Conservation (phyloP, 2,888 invertebrate species). For the Cactoblastis cactorum region DNA sequence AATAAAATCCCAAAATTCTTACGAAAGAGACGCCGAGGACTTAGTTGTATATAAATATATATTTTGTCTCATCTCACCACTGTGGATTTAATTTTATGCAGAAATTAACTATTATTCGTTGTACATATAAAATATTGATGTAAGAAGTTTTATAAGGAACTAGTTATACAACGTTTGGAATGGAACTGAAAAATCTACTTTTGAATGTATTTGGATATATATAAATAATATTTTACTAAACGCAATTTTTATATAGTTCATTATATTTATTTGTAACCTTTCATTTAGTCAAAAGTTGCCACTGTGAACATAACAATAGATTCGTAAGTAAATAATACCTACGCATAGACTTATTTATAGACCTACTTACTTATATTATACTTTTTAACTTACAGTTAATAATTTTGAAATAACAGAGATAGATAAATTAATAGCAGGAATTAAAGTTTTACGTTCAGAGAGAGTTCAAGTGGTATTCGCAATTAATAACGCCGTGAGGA, state of each 20-base stretch:
- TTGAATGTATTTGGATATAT: neutral
- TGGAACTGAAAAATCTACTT: neutral
- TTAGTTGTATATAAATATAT: constrained; percentile 11
- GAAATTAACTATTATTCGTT: constrained; percentile 4
- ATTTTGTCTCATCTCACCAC: constrained; percentile 5
- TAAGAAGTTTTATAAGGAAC: neutral
- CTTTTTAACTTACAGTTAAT: neutral
- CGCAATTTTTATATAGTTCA: neutral
- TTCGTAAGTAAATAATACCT: neutral
- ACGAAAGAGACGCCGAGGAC: too few species aligned
- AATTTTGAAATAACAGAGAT: constrained; percentile 9
- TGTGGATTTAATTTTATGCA: constrained; percentile 11
- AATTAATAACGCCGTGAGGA: constrained; percentile 57
- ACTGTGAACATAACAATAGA: neutral
- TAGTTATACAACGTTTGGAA: neutral
- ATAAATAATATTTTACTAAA: neutral
- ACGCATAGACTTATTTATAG: too few species aligned
- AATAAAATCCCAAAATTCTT: too few species aligned
- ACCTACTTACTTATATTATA: too few species aligned
- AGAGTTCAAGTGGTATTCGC: constrained; percentile 48
- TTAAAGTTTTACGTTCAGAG: constrained; percentile 30
- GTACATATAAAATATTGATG: neutral
- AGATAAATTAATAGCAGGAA: constrained; percentile 17
- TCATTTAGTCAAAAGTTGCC: neutral
- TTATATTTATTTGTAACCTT: neutral